Base-by-base conservation (phyloP, 2,797 vertebrate species). In the Schizothorax lantsangensis region DNA sequence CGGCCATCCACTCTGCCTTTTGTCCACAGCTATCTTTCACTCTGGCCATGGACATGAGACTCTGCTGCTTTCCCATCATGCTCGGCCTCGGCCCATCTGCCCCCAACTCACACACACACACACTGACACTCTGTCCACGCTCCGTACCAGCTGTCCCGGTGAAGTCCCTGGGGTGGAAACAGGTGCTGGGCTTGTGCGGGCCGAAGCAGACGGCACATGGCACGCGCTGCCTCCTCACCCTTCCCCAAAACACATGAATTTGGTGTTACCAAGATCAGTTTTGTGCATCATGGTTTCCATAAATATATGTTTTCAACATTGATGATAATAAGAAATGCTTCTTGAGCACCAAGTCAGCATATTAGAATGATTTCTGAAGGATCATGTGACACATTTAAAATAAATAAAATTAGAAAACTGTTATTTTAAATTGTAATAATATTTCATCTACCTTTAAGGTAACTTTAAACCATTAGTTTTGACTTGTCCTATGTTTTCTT, bases 11-110 rank as follows among this genome's bases (percentile, higher is more conserved):
- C 69, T 86, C 2, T 89, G 89, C 90, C 94, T 95, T 96, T 96
- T 96, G 94, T 96, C 93, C 92, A 84, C 91, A 93, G 92, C 91
- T 91, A 91, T 93, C 89, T 92, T 90, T 94, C 92, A 90, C 90
- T 90, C 88, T 88, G 91, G 92, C 89, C 89, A 85, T 54, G 88
- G 89, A 93, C 89, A 89, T 90, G 89, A 93, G 92, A 94, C 93
- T 92, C 91, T 78, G 92, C 84, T 88, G 79, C 78, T 88, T 75
- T 88, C 88, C 82, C 88, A 84, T 69, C 91, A 87, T 89, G 90
- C 91, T 92, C 90, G 91, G 89, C 91, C 90, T 91, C 72, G 64
- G 90, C 89, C 95, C 93, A 94, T 95, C 93, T 95, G 94, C 92
- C 93, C 93, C 91, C 84, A 80, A 73, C 84, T 74, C 78, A 84